Base-by-base conservation (phyloP, 2,888 invertebrate species). In the Nesidiocoris tenuis region DNA sequence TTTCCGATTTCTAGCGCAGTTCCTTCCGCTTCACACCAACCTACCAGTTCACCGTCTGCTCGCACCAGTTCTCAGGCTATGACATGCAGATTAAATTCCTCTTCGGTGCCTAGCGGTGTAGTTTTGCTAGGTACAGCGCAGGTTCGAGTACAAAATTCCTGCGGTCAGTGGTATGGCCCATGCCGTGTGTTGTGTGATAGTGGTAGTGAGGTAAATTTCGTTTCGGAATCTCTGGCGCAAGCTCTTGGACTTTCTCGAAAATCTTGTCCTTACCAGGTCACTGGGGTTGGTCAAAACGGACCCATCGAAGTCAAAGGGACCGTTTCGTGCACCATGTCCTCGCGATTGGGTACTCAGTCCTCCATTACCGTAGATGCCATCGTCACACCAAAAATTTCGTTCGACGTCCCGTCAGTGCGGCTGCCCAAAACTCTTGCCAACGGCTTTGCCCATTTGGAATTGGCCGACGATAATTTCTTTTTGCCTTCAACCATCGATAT, bases 391-490 rank as follows among this genome's bases (percentile, higher is more conserved):
- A 54, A 54, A 54, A 54, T 54, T 12, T 54, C 55, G 7, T 54
- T 12, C 12, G 55, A 54, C 7, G 55, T 54, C 55, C 55, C 55
- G 9, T 54, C 55, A 12, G 12, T 12, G 9, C 7, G 12, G 9
- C 55, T 54, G 9, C 55, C 55, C 12, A 54, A 12, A 54, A 12
- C 55, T 7, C 9, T 54, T 54, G 9, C 9, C 7, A 12, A 61
- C 17, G 7, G 17, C 9, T 61, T 61, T 17, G 9, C 61, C 17
- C 61, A 61, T 17, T 7, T 61, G 12, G 17, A 7, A 7, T 17
- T 61, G 9, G 65, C 65, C 9, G 65, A 65, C 65, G 21, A 18
- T 12, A 22, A 65, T 12, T 22, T 65, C 9, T 18, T 7, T 65
- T 9, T 9, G 9, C 65, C 21, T 9, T 12, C 9, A 9, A 9